Evolutionary conservation across 2,113 vertebrate species (phyloP).

Genomic region (Tamias sibiricus): DNA sequence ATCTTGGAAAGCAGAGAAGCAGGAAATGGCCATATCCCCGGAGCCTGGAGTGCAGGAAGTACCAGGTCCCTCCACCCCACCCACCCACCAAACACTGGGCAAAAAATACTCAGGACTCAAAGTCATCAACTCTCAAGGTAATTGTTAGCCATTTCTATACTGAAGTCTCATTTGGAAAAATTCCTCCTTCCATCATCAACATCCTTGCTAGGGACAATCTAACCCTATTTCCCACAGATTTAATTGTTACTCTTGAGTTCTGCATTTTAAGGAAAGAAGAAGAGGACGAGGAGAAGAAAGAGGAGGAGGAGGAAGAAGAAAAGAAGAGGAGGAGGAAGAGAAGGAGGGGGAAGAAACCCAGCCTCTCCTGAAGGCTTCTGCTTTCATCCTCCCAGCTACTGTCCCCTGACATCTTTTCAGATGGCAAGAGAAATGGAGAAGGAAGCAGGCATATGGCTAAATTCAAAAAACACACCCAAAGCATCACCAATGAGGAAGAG

Average conservation of each 20-base stretch:
- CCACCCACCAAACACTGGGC: no score
- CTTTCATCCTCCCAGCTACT: not conserved
- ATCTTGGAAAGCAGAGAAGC: not conserved
- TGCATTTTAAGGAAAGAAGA: not conserved
- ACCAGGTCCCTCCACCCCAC: no score
- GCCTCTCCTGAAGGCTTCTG: not conserved
- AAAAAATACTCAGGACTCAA: not conserved
- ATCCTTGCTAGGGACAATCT: not conserved
- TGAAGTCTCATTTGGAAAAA: not conserved
- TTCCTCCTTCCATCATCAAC: not conserved
- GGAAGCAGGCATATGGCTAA: not conserved
- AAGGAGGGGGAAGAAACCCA: not conserved
- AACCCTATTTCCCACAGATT: not conserved
- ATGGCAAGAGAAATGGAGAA: not conserved
- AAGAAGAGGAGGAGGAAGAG: no score
- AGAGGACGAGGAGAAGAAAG: no score
- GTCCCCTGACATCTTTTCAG: not conserved
- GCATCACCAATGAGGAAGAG: not conserved
- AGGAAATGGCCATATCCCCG: not conserved
- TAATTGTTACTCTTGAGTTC: not conserved
- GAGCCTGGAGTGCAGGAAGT: not conserved
- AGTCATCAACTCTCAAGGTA: not conserved
- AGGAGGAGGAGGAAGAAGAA: no score
- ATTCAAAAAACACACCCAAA: not conserved
- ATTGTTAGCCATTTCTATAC: not conserved